Evolutionary conservation across 2,888 invertebrate species (phyloP).

Genomic region (Morpho deidamia): DNA sequence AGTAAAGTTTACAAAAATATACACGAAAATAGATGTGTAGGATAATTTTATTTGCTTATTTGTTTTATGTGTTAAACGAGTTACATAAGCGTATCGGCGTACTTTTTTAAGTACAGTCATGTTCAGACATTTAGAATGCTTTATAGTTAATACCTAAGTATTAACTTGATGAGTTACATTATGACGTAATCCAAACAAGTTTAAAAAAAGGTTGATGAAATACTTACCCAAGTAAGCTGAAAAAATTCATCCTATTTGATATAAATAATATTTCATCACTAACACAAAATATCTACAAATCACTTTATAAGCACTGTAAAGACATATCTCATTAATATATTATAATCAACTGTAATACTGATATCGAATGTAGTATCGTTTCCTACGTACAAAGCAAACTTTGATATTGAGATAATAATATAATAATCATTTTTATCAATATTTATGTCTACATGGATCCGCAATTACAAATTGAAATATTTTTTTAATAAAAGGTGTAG

Average conservation of each 20-base stretch:
- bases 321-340: neutral
- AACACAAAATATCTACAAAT: neutral
- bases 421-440: conserved; percentile 14
- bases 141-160: no score
- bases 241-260: conserved; percentile 37
- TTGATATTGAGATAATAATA: conserved; percentile 19
- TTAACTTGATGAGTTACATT: no score
- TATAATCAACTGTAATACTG: neutral
- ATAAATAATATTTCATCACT: neutral
- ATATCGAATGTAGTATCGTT: conserved; percentile 14
- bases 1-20: no score
- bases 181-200: neutral
- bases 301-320: neutral
- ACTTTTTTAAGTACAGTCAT: no score
- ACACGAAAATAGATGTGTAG: no score
- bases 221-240: conserved; percentile 37
- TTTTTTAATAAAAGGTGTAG: no score
- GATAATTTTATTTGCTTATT: no score
- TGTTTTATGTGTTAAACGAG: no score
- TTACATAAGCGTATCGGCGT: no score
- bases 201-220: neutral
- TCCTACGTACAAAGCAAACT: conserved; percentile 12
- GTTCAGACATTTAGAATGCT: no score
- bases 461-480: neutral
- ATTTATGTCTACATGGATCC: conserved; percentile 12